Evolutionary conservation across 2,888 invertebrate genomes (phyloP), one percentile per base, ranked within the genome.

Genomic region (Choreutis nemorana): DNA sequence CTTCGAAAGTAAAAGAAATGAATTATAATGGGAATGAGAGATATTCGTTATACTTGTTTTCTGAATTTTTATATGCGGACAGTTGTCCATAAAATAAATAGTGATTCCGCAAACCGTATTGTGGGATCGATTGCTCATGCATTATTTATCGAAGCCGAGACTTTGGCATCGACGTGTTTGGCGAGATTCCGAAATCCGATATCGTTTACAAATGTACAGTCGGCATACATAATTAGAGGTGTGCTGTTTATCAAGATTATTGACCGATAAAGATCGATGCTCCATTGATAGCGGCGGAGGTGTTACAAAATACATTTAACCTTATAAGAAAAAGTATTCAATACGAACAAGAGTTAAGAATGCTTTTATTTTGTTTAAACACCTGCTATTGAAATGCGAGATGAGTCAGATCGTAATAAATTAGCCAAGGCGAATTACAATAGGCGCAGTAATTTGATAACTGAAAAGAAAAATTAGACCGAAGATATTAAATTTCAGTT

Each of bases 111-210:
- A 50, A 56, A 50, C 52, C 49, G 61, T 57, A 71, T 67, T 67
- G 65, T 70, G 48, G 54, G 57, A 54, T 57, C 50, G 56, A 55
- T 46, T 48, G 32, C 50, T 62, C 56, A 70, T 73, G 63, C 68
- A 73, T 72, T 50, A 70, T 73, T 66, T 56, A 72, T 62, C 41
- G 47, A 48, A 48, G 51, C 54, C 42, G 51, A n/a, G n/a, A 60
- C 64, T 67, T 55, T 48, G 57, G 65, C 62, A 64, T 63, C 60
- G 55, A 50, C 51, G 39, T 47, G 63, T 68, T 68, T 60, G 62
- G 61, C 50, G 55, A 56, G 61, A 68, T 72, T 64, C 66, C 61
- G 62, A 56, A 61, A 68, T 61, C 54, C 55, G 61, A 68, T 66
- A 51, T 45, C 52, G 48, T 50, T 56, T 52, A 55, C 59, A 58